Percentiles rank a stretch among this genome's conserved stretches.
These are phyloP conservation scores for Helobdella robusta DNA, from an alignment of 2,888 invertebrate species.

Conservation along the genomic window DNA sequence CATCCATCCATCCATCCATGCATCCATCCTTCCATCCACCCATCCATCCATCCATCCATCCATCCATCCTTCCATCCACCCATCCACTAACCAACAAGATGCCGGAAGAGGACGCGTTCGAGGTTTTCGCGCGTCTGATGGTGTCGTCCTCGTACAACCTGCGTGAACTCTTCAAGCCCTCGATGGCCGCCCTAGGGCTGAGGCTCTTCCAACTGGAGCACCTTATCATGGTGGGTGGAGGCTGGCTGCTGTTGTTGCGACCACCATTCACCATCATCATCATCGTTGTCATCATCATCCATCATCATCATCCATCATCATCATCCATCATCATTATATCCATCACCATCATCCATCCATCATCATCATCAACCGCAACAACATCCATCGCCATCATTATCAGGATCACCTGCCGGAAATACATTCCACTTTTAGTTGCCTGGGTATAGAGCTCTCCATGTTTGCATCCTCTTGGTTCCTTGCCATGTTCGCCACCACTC, in stretches of 20 bases:
- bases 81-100: slow-evolving; percentile 65
- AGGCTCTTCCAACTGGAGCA: slow-evolving; percentile 98
- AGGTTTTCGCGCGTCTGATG: slow-evolving; percentile 73
- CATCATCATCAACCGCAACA: too few species aligned
- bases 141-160: slow-evolving; percentile 93
- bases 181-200: slow-evolving; percentile 93
- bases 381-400: too few species aligned
- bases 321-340: not conserved
- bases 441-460: slow-evolving; percentile 62
- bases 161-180: slow-evolving; percentile 97
- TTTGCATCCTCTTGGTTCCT: slow-evolving; percentile 15
- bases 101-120: slow-evolving; percentile 99
- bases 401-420: slow-evolving; percentile 84
- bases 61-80: too few species aligned
- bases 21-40: not conserved
- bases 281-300: not conserved
- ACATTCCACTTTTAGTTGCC: slow-evolving; percentile 60
- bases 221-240: slow-evolving; percentile 61
- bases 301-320: too few species aligned
- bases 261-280: not conserved
- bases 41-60: too few species aligned
- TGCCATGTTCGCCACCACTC: slow-evolving; percentile 9
- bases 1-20: not conserved
- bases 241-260: too few species aligned
- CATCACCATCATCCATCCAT: slow-evolving; percentile 9